phyloP scores from a whole-genome alignment of 2,113 vertebrate species.

The Prunella himalayana region DNA sequence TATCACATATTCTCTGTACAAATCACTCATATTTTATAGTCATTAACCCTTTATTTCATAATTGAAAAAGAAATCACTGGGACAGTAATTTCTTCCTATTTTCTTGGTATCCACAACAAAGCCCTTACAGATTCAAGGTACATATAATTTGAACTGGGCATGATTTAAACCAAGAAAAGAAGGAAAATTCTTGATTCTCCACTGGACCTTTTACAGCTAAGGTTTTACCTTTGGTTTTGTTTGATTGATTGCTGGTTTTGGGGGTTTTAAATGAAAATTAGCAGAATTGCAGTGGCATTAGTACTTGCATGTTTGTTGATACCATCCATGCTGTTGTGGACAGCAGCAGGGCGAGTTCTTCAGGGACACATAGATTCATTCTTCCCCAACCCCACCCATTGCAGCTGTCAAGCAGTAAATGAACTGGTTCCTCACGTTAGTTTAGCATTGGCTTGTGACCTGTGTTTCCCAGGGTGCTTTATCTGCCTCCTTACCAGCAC shows the following conservation, averaged over 20 bases:
- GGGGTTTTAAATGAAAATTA: neutral
- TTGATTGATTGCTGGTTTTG: neutral
- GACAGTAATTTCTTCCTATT: neutral
- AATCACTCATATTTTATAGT: neutral
- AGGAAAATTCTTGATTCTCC: neutral
- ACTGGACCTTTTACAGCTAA: neutral
- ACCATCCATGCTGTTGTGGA: neutral
- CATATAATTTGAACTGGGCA: neutral
- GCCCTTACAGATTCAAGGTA: neutral
- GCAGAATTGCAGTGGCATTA: neutral
- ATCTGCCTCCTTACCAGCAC: neutral
- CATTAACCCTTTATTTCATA: neutral
- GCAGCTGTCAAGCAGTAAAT: neutral
- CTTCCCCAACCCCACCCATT: neutral
- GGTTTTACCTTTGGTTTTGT: neutral
- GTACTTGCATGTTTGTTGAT: neutral
- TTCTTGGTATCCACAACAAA: conserved; percentile 12
- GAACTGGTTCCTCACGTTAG: neutral
- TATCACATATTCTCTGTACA: neutral
- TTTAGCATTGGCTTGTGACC: neutral
- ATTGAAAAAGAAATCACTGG: neutral
- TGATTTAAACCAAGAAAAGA: neutral
- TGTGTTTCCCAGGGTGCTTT: neutral
- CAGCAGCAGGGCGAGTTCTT: neutral
- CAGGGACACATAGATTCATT: neutral